phyloP scores from a whole-genome alignment of 2,888 invertebrate species.

The Drosophila paranaensis region DNA sequence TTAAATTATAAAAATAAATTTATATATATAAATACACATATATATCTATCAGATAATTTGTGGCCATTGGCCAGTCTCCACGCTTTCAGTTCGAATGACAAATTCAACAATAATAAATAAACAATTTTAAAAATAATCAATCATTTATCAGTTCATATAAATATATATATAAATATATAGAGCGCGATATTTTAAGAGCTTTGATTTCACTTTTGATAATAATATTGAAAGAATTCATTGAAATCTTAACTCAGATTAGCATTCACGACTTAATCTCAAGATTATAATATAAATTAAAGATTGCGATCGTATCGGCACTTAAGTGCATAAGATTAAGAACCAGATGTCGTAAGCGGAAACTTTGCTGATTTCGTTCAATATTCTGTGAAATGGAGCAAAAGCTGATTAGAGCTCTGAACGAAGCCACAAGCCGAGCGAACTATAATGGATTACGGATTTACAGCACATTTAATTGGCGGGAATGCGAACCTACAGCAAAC shows the following conservation, averaged over 20 bases:
- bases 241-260: not conserved
- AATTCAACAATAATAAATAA: not conserved
- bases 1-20: not conserved
- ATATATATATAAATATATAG: not conserved
- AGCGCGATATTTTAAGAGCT: slow-evolving; percentile 1
- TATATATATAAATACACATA: not conserved
- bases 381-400: not conserved
- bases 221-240: not conserved
- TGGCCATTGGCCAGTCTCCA: not conserved
- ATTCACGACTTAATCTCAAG: slow-evolving; percentile 2
- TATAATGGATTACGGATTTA: not conserved
- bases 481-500: not conserved
- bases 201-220: not conserved
- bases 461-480: not conserved
- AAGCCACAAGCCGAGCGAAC: not conserved
- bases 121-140: slow-evolving; percentile 1
- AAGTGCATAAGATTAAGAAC: not conserved
- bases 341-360: not conserved
- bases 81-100: not conserved
- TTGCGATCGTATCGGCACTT: slow-evolving; percentile 1
- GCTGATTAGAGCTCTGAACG: not conserved
- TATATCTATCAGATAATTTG: not conserved
- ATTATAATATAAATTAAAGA: not conserved
- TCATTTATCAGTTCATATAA: not conserved
- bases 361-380: not conserved